Evolutionary conservation across 1,140 invertebrate species (phyloP), one percentile per base, ranked within the genome.

Genomic region (Drosophila lowei): DNA sequence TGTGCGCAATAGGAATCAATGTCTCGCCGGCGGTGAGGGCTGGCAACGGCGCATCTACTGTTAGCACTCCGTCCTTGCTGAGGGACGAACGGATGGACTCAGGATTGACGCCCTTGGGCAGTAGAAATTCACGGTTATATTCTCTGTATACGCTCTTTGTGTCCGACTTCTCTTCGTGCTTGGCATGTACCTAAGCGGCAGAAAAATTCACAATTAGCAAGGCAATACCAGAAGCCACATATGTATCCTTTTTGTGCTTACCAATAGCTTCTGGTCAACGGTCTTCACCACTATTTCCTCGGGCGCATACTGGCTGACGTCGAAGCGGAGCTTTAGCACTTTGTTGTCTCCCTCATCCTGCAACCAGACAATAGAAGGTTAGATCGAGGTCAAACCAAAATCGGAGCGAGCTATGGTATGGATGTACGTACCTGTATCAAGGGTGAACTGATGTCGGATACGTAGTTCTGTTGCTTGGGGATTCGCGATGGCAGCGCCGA

Each of bases 201-300:
- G 21, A 23, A 1, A 61, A 18, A 28, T 49, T 64, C 60, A 73
- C 18, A 54, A 46, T 52, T 43, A 59, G 2, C 6, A 7, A 7
- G 15, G 11, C 2, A 7, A 21, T 7, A 38, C 8, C 6, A 2
- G 9, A 2, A 4, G 7, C 8, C 8, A 6, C 1, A 7, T 7
- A 8, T 30, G n/a, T n/a, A n/a, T n/a, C n/a, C 21, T 3, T 13
- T 1, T 50, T 58, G 8, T 21, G 92, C 95, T 95, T 92, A 98
- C 97, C 94, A 98, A 93, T 74, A 98, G 93, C 94, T 98, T 98
- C 92, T 98, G 98, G 92, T 98, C 97, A 54, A 98, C 97, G 72
- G 97, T 98, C 92, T 98, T 98, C 56, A 99, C 97, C 78, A 98
- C 96, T 91, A 99, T 98, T 93, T 99, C 97, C 90, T 98, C 97